phyloP scores from a whole-genome alignment of 1,140 invertebrate species.

The Steinernema feltiae region DNA sequence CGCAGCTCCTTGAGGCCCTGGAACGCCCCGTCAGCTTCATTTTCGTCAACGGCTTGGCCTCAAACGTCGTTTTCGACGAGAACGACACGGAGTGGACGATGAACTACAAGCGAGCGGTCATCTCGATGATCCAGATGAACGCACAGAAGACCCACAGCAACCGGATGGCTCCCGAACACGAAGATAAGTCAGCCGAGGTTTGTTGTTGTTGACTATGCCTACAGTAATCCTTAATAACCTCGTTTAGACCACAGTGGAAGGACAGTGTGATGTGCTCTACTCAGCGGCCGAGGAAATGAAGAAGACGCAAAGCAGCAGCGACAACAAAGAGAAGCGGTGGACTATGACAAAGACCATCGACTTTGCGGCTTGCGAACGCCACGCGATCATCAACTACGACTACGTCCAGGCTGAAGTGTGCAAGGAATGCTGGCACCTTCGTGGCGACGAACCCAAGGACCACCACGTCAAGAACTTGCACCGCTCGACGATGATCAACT shows the following conservation, averaged over 20 bases:
- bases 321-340: constrained; percentile 29
- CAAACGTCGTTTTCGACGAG: constrained; percentile 34
- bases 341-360: neutral
- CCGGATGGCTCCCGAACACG: constrained; percentile 24
- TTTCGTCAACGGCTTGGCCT: neutral
- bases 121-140: constrained; percentile 57
- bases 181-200: no score
- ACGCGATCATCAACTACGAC: constrained; percentile 23
- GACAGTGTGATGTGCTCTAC: constrained; percentile 32
- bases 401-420: constrained; percentile 20
- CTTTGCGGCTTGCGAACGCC: neutral
- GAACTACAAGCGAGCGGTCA: constrained; percentile 58
- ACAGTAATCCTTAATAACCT: neutral
- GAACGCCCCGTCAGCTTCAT: neutral
- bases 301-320: constrained; percentile 25
- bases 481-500: constrained; percentile 20
- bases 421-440: constrained; percentile 13
- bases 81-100: constrained; percentile 57
- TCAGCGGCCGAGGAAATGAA: constrained; percentile 18
- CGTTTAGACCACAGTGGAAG: constrained; percentile 32
- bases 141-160: constrained; percentile 40
- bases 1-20: neutral
- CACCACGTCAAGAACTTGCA: neutral
- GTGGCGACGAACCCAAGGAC: constrained; percentile 21
- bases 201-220: no score